These are phyloP conservation scores for Burhinus oedicnemus DNA, from an alignment of 2,113 vertebrate species.

Conservation along the genomic window DNA sequence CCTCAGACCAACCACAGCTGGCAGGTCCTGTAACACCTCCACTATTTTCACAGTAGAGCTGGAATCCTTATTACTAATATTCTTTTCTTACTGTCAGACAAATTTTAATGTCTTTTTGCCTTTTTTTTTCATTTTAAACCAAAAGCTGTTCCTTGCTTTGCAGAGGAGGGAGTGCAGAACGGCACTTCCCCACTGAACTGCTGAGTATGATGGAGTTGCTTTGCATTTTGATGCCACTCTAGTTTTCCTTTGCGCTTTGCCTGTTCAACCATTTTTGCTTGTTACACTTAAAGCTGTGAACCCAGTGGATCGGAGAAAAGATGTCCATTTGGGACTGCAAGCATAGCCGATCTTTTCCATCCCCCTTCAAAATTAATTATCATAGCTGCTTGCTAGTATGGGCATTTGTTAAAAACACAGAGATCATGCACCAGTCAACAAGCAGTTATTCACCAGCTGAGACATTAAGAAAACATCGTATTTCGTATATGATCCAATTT, in stretches of 20 bases:
- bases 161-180: neutral
- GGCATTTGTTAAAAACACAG: neutral
- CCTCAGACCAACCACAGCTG: neutral
- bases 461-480: conserved; percentile 31
- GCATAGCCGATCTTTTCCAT: neutral
- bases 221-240: neutral
- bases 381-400: neutral
- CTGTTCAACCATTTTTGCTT: neutral
- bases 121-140: neutral
- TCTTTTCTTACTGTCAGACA: neutral
- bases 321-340: neutral
- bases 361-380: conserved; percentile 51
- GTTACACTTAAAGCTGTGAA: conserved; percentile 2
- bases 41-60: neutral
- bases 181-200: rapidly evolving
- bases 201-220: neutral
- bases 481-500: conserved; percentile 34
- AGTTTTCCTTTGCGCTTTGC: neutral
- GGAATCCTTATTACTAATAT: neutral
- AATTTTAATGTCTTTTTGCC: neutral
- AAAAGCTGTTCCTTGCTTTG: neutral
- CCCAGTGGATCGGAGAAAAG: neutral
- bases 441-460: neutral
- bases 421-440: neutral
- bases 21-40: neutral